phyloP scores from a whole-genome alignment of 2,797 vertebrate species.

The Neosilurus mollespiculum region DNA sequence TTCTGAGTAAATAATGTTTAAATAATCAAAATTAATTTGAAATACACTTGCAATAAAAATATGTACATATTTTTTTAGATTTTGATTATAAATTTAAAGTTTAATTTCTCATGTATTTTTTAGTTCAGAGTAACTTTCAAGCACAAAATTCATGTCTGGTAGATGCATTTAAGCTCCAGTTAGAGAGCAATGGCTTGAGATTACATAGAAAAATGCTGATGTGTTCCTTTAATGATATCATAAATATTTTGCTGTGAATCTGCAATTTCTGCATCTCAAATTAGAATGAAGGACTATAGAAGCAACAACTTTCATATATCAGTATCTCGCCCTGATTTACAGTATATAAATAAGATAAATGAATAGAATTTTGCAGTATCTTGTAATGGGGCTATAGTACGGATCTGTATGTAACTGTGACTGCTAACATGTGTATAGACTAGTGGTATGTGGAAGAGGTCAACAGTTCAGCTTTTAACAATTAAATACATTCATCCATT shows the following conservation, averaged over 20 bases:
- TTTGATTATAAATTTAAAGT: too few species aligned
- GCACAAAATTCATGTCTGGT: background rate
- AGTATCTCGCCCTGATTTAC: slow-evolving; percentile 39
- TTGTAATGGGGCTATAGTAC: background rate
- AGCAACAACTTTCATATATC: slow-evolving; percentile 37
- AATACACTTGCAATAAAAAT: too few species aligned
- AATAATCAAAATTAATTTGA: too few species aligned
- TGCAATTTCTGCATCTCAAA: slow-evolving; percentile 41
- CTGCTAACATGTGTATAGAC: slow-evolving; percentile 27
- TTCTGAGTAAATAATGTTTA: too few species aligned
- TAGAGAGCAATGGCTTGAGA: slow-evolving; percentile 14
- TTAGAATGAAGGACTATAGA: slow-evolving; percentile 41
- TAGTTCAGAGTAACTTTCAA: background rate
- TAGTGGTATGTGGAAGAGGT: slow-evolving; percentile 32
- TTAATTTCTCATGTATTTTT: background rate
- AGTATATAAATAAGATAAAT: slow-evolving; percentile 51
- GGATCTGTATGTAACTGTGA: slow-evolving; percentile 6
- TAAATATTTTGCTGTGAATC: slow-evolving; percentile 31
- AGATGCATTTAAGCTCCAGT: background rate
- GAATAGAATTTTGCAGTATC: slow-evolving; percentile 13
- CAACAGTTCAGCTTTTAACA: slow-evolving; percentile 23
- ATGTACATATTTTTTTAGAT: too few species aligned
- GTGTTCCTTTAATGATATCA: slow-evolving; percentile 38
- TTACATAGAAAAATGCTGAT: slow-evolving; percentile 21
- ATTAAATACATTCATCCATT: slow-evolving; percentile 40